These are phyloP conservation scores for Gorsachius goisagi DNA, from an alignment of 2,113 vertebrate species.

Conservation along the genomic window DNA sequence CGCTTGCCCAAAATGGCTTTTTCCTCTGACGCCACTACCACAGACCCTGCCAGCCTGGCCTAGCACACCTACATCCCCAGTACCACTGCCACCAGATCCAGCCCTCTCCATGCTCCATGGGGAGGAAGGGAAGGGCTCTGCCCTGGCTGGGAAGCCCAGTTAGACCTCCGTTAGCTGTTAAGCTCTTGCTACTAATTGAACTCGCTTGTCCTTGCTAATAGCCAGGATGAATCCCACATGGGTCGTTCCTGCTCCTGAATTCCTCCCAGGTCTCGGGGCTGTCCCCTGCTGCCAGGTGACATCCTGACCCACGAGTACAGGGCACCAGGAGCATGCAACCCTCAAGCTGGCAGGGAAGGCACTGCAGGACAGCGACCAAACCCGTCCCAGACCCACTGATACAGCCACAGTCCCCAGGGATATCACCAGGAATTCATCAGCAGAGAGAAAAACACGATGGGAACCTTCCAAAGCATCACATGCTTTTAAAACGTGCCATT, in stretches of 20 bases:
- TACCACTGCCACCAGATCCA: not conserved
- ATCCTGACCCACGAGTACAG: not conserved
- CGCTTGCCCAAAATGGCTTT: not conserved
- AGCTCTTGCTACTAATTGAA: not conserved
- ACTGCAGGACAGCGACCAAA: not conserved
- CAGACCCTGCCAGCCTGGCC: not conserved
- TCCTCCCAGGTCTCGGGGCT: not conserved
- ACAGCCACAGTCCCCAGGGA: not conserved
- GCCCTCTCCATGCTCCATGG: not conserved
- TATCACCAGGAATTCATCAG: not conserved
- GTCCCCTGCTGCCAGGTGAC: not conserved
- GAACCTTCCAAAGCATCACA: not conserved
- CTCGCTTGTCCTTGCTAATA: not conserved
- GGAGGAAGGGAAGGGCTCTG: not conserved
- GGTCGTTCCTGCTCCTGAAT: not conserved
- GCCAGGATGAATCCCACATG: not conserved
- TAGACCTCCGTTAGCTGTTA: not conserved
- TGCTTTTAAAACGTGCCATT: not conserved
- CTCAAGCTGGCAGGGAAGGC: not conserved
- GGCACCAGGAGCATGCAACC: not conserved
- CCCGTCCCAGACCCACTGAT: not conserved
- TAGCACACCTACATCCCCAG: not conserved
- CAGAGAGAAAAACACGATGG: accelerated
- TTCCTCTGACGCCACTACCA: not conserved
- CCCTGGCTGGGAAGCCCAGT: not conserved